These are phyloP conservation scores for Morpho deidamia DNA, from an alignment of 2,888 invertebrate genomes.

Conservation along the genomic window DNA sequence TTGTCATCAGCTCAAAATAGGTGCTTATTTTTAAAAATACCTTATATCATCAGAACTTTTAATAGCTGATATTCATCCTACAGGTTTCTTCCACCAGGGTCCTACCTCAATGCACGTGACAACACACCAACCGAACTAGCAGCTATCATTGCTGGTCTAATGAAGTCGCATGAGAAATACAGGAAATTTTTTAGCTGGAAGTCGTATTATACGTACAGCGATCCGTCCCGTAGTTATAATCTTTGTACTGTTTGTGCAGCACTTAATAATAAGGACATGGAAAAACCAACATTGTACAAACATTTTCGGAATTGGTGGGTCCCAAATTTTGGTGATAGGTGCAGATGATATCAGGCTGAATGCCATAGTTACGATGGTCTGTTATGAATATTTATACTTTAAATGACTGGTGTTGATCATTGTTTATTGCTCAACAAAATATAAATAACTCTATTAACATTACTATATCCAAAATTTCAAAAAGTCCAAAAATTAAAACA, in stretches of 20 bases:
- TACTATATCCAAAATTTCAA: no score
- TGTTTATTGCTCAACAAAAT: no score
- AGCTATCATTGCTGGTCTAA: slow-evolving; percentile 37
- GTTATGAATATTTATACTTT: not conserved
- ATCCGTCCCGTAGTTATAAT: slow-evolving; percentile 36
- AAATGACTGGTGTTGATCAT: no score
- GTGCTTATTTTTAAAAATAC: no score
- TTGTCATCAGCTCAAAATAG: no score
- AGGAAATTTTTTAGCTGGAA: slow-evolving; percentile 51
- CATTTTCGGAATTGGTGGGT: slow-evolving; percentile 56
- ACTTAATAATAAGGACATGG: slow-evolving; percentile 37
- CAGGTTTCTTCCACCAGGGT: slow-evolving; percentile 63
- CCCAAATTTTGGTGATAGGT: slow-evolving; percentile 33
- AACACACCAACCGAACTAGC: slow-evolving; percentile 38
- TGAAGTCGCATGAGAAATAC: slow-evolving; percentile 39
- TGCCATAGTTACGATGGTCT: not conserved
- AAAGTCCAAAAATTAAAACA: no score
- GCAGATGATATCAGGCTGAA: slow-evolving; percentile 17
- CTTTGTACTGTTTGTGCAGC: slow-evolving; percentile 52
- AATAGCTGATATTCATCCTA: slow-evolving; percentile 11
- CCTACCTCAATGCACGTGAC: slow-evolving; percentile 48
- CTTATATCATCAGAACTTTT: not conserved
- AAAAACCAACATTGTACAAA: slow-evolving; percentile 34
- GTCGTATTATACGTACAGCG: slow-evolving; percentile 37
- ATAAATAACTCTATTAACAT: no score